Evolutionary conservation across 1,140 invertebrate genomes (phyloP), one percentile per base, ranked within the genome.

Genomic region (Pseudomyrmex cubaensis): DNA sequence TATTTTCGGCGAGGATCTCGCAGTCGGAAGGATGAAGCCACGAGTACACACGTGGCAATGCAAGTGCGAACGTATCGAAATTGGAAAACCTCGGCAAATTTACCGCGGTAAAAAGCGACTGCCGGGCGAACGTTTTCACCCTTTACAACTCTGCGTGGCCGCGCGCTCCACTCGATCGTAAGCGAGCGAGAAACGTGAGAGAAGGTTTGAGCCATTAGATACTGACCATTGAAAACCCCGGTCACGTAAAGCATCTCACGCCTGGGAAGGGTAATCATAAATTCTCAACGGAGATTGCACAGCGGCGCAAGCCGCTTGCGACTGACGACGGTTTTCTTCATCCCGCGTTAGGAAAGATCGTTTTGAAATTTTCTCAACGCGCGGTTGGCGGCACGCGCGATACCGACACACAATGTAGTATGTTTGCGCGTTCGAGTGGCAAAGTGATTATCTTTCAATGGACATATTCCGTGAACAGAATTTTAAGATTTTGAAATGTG

Each of bases 191-290:
- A 56, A 64, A 20, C 64, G 50, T 22, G 56, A 35, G 57, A 59
- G 46, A 25, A 15, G 82, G 63, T 87, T 84, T 84, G 69, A 54
- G 57, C 82, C 70, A 84, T 87, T 87, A 87, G 85, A 82, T 66
- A 67, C 61, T 70, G 85, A 66, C 64, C 84, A 86, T 88, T 63
- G 87, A 85, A 89, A 89, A 90, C 85, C 85, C 91, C 59, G 87
- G 87, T 92, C 92, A 92, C 91, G 91, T 92, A 92, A 76, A 77
- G 89, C 90, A 90, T 92, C 90, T 89, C 83, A 84, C 84, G 85
- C 44, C 74, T 73, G 84, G 85, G 85, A 84, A 89, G 89, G 87
- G 86, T 85, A 86, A 89, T 87, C 87, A 93, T 92, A 93, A 92
- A 93, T 92, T 90, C 89, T 85, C 73, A 83, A 82, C 83, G 85